These are phyloP conservation scores for Helostoma temminkii DNA, from an alignment of 2,797 vertebrate genomes.

Conservation along the genomic window DNA sequence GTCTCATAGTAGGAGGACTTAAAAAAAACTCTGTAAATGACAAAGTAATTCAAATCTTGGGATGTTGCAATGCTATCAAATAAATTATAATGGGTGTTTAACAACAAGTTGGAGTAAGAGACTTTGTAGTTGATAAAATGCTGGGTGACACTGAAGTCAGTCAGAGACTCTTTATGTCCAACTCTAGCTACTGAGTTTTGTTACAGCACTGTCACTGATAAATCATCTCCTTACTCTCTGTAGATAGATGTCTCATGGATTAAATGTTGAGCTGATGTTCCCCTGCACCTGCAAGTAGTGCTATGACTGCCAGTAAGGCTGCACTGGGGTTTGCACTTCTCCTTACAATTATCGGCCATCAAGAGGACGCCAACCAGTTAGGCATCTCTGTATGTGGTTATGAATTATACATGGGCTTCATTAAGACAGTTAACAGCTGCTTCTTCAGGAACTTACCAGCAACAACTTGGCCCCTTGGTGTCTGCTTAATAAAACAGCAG, in stretches of 20 bases:
- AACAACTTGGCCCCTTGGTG: conserved; percentile 46
- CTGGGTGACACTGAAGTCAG: conserved; percentile 33
- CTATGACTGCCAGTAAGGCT: conserved; percentile 24
- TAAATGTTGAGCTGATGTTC: conserved; percentile 45
- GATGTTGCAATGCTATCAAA: conserved; percentile 8
- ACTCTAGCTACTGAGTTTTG: conserved; percentile 33
- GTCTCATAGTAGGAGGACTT: too few relatives aligned
- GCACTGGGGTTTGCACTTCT: conserved; percentile 39
- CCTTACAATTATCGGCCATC: conserved; percentile 64
- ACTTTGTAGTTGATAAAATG: conserved; percentile 30
- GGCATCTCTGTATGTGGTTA: conserved; percentile 43
- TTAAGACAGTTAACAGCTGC: conserved; percentile 80
- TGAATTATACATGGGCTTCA: conserved; percentile 79
- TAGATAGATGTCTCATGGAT: conserved; percentile 31
- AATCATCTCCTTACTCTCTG: conserved; percentile 42
- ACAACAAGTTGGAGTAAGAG: background rate
- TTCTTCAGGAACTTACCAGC: conserved; percentile 60
- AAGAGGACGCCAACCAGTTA: conserved; percentile 48
- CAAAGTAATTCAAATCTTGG: conserved; percentile 11
- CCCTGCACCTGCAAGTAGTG: conserved; percentile 17
- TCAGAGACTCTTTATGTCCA: conserved; percentile 41
- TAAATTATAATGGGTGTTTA: conserved; percentile 18
- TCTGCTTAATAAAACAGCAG: conserved; percentile 72
- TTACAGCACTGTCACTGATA: conserved; percentile 37
- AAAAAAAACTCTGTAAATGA: too few relatives aligned